Evolutionary conservation across 2,113 vertebrate genomes (phyloP).

Genomic region (Corapipo altera): DNA sequence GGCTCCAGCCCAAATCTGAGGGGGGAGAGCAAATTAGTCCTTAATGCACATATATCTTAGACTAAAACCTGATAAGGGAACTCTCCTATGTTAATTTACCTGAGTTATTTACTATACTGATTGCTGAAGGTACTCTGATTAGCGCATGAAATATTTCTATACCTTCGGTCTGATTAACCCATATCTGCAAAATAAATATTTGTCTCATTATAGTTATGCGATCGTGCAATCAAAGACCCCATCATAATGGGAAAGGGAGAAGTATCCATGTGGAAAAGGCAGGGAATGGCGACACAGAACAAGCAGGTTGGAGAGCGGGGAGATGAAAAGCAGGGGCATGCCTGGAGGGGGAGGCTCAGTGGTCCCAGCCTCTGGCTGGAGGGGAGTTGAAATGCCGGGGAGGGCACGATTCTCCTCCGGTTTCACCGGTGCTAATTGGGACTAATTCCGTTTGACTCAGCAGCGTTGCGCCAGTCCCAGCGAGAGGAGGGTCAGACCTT

Average conservation of each 20-base stretch:
- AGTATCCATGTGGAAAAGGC: slow-evolving; percentile 24
- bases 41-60: slow-evolving; percentile 66
- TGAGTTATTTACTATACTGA: slow-evolving; percentile 71
- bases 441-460: slow-evolving; percentile 21
- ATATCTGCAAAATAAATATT: slow-evolving; percentile 74
- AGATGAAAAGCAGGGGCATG: not conserved
- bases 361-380: not conserved
- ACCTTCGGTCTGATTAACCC: slow-evolving; percentile 69
- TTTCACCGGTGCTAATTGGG: slow-evolving; percentile 30
- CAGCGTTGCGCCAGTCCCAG: not conserved
- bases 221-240: slow-evolving; percentile 60
- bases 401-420: not conserved
- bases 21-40: slow-evolving; percentile 60
- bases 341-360: not conserved
- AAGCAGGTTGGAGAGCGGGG: not conserved
- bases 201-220: slow-evolving; percentile 64
- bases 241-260: slow-evolving; percentile 44
- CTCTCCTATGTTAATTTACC: slow-evolving; percentile 70
- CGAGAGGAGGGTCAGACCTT: slow-evolving; percentile 50
- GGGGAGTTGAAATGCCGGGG: not conserved
- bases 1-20: slow-evolving; percentile 47
- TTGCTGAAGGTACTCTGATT: slow-evolving; percentile 72
- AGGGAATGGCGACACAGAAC: not conserved
- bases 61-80: slow-evolving; percentile 60
- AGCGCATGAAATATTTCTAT: slow-evolving; percentile 67